Evolutionary conservation across 2,888 invertebrate genomes (phyloP), one percentile per base, ranked within the genome.

Genomic region (Rhingia rostrata): DNA sequence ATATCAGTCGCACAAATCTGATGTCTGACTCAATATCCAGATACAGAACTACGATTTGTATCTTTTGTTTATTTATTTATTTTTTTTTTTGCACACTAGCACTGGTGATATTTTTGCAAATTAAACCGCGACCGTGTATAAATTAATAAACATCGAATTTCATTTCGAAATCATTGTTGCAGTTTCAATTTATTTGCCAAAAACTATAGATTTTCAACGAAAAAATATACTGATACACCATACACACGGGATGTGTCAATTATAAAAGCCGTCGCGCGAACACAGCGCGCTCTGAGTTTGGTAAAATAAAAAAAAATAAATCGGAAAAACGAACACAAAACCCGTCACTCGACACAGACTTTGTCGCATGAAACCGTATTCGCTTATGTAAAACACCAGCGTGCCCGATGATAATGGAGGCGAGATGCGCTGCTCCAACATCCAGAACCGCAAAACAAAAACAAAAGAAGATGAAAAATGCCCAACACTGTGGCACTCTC

Each of bases 361-460:
- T 80, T 79, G 84, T 80, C 84, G 84, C 84, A 84, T 80, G 80
- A 80, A 84, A 84, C 80, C 84, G 80, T 80, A 80, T 80, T 84
- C 80, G 84, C 84, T 84, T 84, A 84, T 84, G 84, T 74, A 74
- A 84, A 84, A 70, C 80, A 70, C 70, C 64, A 61, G 70, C 84
- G 56, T 80, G 69, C 64, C 69, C 74, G 80, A 74, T 80, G 75
- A 74, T 74, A 79, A 79, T 79, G 83, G 79, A 83, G 78, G 83
- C 83, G 75, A 67, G 66, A 67, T 73, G 64, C 70, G 53, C 75
- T 78, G 83, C 73, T 83, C 67, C 72, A 66, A 73, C 79, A 79
- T 79, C 64, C 56, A 78, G 70, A 78, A 77, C 77, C 66, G 66
- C 61, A 56, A 78, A 73, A 61, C 58, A 41, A 70, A 69, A 78